Evolutionary conservation across 2,113 vertebrate genomes (phyloP).

Genomic region (Dipodomys stephensi): DNA sequence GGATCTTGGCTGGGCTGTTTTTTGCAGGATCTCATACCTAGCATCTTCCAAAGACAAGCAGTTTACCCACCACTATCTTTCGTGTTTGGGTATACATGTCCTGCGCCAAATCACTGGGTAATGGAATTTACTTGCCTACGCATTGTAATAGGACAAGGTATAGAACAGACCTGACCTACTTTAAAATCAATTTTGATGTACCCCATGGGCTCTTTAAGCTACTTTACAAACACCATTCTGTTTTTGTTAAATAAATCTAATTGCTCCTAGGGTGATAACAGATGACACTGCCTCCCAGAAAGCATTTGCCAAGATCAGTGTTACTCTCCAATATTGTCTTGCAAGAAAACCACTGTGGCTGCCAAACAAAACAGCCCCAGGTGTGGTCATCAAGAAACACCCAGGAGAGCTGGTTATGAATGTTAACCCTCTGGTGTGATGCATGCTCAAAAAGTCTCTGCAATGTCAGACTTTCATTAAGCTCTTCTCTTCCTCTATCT

Average conservation of each 20-base stretch:
- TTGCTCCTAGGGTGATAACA: slow-evolving; percentile 48
- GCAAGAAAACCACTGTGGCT: not conserved
- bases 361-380: not conserved
- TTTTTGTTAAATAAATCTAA: slow-evolving; percentile 73
- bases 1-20: not conserved
- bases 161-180: slow-evolving; percentile 75
- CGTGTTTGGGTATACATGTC: not conserved
- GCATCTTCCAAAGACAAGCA: not conserved
- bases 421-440: not conserved
- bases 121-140: slow-evolving; percentile 38
- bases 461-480: not conserved
- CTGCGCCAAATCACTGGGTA: not conserved
- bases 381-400: not conserved
- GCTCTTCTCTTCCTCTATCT: not conserved
- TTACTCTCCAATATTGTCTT: not conserved
- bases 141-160: not conserved
- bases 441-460: not conserved
- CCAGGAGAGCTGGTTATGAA: fast-evolving
- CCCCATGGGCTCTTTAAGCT: slow-evolving; percentile 67
- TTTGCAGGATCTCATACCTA: not conserved
- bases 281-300: slow-evolving; percentile 49
- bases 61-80: not conserved
- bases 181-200: slow-evolving; percentile 73
- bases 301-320: not conserved
- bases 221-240: slow-evolving; percentile 67